Base-by-base conservation (phyloP, 2,113 vertebrate genomes). In the Nothobranchius furzeri region DNA sequence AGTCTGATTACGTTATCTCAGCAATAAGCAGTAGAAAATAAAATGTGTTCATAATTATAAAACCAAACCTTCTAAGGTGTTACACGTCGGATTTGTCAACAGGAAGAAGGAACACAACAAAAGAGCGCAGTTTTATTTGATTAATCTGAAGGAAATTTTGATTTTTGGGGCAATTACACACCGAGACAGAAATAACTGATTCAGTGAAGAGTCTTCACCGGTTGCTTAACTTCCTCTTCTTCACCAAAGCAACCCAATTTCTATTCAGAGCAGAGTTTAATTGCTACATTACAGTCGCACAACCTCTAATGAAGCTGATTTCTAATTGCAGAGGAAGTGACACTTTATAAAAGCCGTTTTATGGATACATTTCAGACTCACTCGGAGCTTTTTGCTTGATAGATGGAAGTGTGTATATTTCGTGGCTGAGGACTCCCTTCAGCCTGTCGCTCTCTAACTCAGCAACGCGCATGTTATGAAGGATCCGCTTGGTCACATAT, bases 251-350 rank as follows among this genome's bases (percentile, higher is more conserved):
- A 52, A 61, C 47, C 59, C 69, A 60, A 69, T 67, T 62, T 68
- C 57, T 63, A 60, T 64, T 59, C 51, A 56, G 61, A 60, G 64
- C 37, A 46, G 57, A 55, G 69, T 68, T 81, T 85, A 88, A 91
- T 82, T 84, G 85, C 73, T 76, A 85, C 85, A 86, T 87, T 88
- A 72, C 82, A 63, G 78, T 87, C 85, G 80, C 86, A 87, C 60
- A 71, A 72, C 71, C 68, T 78, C 79, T 90, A 90, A 92, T 88
- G 85, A 91, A 91, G 75, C 86, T 71, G 75, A 75, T 69, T 75
- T 90, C 85, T 93, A 93, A 93, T 88, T 90, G 91, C 85, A 48
- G 53, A 40, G 66, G 79, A 90, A 91, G 88, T 88, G 80, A 78
- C 70, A 66, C 78, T 77, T 82, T 85, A 87, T 86, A 83, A 85